These are phyloP conservation scores for Teleogryllus oceanicus DNA, from an alignment of 2,888 invertebrate species.

Conservation along the genomic window DNA sequence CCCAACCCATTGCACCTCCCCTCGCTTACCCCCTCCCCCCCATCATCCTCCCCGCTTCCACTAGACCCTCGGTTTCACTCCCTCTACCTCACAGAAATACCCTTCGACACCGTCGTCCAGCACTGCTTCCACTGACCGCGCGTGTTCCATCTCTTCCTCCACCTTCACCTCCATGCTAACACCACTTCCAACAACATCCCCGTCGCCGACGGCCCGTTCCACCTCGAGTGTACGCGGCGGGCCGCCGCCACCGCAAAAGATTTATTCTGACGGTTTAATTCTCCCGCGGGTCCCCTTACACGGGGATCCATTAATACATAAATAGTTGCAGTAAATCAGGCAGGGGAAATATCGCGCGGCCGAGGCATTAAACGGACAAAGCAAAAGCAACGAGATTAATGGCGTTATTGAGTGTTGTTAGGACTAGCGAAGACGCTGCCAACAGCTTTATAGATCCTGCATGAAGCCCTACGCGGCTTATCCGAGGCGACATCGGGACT, in stretches of 20 bases:
- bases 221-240: neutral
- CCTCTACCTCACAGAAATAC: too few species aligned
- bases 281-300: conserved; percentile 6
- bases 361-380: neutral
- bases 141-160: neutral
- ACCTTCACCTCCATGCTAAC: neutral
- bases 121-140: too few species aligned
- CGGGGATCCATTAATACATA: conserved; percentile 18
- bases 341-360: conserved; percentile 8
- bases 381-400: conserved; percentile 18
- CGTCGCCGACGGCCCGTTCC: neutral
- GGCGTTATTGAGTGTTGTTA: conserved; percentile 18
- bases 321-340: conserved; percentile 18
- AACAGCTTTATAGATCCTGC: conserved; percentile 18
- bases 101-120: too few species aligned
- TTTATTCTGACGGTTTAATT: conserved; percentile 18
- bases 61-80: too few species aligned
- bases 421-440: neutral
- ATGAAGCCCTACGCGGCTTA: neutral
- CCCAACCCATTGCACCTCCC: too few species aligned
- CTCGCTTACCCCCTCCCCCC: too few species aligned
- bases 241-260: neutral
- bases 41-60: too few species aligned
- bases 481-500: neutral
- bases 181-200: neutral